Evolutionary conservation across 2,888 invertebrate species (phyloP), one percentile per base, ranked within the genome.

Genomic region (Ctena decussata): DNA sequence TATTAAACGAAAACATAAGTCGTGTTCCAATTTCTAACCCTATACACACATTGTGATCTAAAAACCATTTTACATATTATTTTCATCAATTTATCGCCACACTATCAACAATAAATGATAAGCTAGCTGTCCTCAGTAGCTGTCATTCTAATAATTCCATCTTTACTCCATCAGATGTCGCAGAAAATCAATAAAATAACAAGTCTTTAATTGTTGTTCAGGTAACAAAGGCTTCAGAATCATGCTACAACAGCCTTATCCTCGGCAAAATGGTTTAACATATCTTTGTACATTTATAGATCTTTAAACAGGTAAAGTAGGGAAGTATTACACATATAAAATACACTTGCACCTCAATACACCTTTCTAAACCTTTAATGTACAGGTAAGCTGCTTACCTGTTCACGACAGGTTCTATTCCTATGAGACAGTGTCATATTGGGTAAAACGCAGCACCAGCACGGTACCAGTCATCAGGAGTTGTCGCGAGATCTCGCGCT

Each of bases 291-390:
- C 30, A 30, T 30, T 30, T 65, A 65, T n/a, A 65, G 65, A 35
- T 65, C 18, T 32, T 65, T 65, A 65, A 30, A 65, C 65, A 65
- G 65, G 65, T 65, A 65, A 35, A 65, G 35, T 12, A 35, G 35
- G 35, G 65, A 35, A 35, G 32, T 35, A 32, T 35, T 35, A 65
- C 35, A 35, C 65, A 65, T 65, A 65, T 65, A 35, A 65, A 65
- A 65, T 35, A 32, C 65, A 65, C 65, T 65, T 65, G 65, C 65
- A 65, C 60, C 60, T 53, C 53, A 53, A 53, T 53, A 53, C 60
- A 60, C 65, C 65, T 65, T 65, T 32, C 57, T 57, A 27, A 57
- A 2, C 21, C 18, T 30, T 12, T 21, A 57, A 65, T 35, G 21
- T 65, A 65, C 24, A 65, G 65, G 35, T 35, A 35, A 21, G 24